Percentiles rank a stretch among this genome's conserved stretches.
These are phyloP conservation scores for Sisor rabdophorus DNA, from an alignment of 2,113 vertebrate species.

Conservation along the genomic window DNA sequence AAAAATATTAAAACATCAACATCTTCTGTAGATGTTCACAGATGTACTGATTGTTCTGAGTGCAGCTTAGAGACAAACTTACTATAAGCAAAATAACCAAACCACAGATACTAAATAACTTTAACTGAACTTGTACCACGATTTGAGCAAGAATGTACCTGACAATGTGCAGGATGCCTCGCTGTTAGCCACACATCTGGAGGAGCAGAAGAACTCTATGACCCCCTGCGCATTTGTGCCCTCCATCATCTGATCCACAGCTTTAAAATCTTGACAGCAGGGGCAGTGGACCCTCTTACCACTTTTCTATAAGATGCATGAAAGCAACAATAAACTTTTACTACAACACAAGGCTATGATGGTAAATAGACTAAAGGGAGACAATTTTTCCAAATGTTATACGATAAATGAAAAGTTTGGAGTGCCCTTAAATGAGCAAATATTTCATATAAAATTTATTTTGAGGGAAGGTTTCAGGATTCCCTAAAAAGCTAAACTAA, in stretches of 20 bases:
- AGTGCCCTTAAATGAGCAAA: too few relatives aligned
- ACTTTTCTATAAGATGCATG: conserved; percentile 68
- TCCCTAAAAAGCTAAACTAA: too few relatives aligned
- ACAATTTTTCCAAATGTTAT: background rate
- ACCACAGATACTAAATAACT: too few relatives aligned
- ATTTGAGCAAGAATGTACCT: conserved; percentile 44
- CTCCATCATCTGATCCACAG: conserved; percentile 81
- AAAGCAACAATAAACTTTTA: background rate
- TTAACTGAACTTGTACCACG: background rate
- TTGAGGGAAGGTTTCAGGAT: too few relatives aligned
- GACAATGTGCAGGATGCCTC: conserved; percentile 73
- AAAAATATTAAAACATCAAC: too few relatives aligned
- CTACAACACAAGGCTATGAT: background rate
- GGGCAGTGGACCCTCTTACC: conserved; percentile 79
- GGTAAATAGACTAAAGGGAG: too few relatives aligned
- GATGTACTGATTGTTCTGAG: background rate
- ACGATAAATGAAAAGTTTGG: background rate
- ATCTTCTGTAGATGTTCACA: too few relatives aligned
- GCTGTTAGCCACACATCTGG: conserved; percentile 78
- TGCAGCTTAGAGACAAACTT: background rate
- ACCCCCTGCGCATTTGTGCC: conserved; percentile 74
- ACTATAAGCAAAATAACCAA: too few relatives aligned
- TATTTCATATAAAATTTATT: too few relatives aligned
- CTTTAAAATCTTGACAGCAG: conserved; percentile 76
- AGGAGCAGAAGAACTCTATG: conserved; percentile 80